Evolutionary conservation across 2,888 invertebrate genomes (phyloP), one percentile per base, ranked within the genome.

Genomic region (Eledona agricola): DNA sequence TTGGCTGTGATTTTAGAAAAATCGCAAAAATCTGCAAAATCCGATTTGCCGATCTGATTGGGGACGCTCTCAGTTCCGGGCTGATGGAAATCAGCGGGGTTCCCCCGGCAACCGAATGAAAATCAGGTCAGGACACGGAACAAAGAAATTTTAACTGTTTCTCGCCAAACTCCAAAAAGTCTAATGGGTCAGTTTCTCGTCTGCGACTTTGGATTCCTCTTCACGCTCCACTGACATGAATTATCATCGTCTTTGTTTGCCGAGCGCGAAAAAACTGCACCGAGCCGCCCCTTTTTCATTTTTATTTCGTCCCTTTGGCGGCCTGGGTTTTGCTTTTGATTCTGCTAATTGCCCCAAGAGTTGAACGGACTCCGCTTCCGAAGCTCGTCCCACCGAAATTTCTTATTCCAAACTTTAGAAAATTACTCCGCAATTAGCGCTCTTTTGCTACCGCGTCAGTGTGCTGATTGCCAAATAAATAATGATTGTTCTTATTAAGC

Each of bases 171-270:
- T 4, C 5, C 10, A 11, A 28, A 31, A 31, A 31, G 6, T 28
- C 11, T 28, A 12, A 11, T 28, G 9, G 3, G 28, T 2, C 6
- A 3, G 11, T 11, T 31, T 11, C 7, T 15, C 17, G 6, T 6
- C 28, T 22, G 20, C 51, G 51, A 43, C 51, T 51, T 51, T 43
- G 51, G 51, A 11, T 42, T 51, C 51, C 32, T 50, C 50, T 51
- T 51, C 51, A 51, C 51, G 51, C 51, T 51, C 51, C 34, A 51
- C 19, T 34, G 51, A 51, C 50, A 50, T 25, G 50, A 40, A 50
- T 32, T 50, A 34, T 50, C 22, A 16, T 31, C 13, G 43, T 31
- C 17, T 11, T 17, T 13, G 32, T 25, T 38, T 25, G 4, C 9
- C 9, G 4, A 10, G 26, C 9, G 4, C 6, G 20, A 6, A 19